Base-by-base conservation (phyloP, 1,140 invertebrate genomes). In the Papilio machaon region DNA sequence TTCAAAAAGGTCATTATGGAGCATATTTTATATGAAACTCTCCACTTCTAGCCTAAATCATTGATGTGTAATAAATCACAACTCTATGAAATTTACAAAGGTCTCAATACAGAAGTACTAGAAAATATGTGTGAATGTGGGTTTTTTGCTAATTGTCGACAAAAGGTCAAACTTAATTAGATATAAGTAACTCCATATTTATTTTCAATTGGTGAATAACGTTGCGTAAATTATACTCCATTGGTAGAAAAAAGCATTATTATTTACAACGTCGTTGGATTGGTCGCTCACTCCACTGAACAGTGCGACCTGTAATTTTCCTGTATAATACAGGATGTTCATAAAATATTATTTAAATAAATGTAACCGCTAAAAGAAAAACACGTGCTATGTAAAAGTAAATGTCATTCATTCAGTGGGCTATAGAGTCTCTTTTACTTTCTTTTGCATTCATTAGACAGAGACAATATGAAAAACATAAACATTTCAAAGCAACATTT, bases 301-400 rank as follows among this genome's bases (percentile, higher is more conserved):
- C 89, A 88, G 81, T 85, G 82, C 84, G 85, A 89, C 85, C 87
- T 88, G 87, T 85, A 82, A 86, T 86, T 89, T 88, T 87, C 85
- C 83, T 86, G 54, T 73, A 58, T 47, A 81, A 81, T 86, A 91
- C 84, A 91, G 86, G 75, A 2, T 89, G 88, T 80, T 86, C 11
- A 11, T 43, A 52, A 35, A 70, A 35, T 38, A 5, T 70, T 70
- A 35, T 35, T 70, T 64, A 23, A 23, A 30, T 15, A 70, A 38
- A 23, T 70, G 0, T 30, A 5, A 4, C 6, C 17, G 17, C 23
- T 58, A 58, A 58, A 58, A 58, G n/a, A 19, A 52, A 17, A 58
- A 19, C n/a, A 58, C n/a, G 2, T 49, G 9, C 47, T 13, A 2
- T 49, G 47, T 49, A 49, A 49, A 49, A 6, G 7, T 58, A 58